These are phyloP conservation scores for Cyclopterus lumpus DNA, from an alignment of 2,797 vertebrate species.

Conservation along the genomic window DNA sequence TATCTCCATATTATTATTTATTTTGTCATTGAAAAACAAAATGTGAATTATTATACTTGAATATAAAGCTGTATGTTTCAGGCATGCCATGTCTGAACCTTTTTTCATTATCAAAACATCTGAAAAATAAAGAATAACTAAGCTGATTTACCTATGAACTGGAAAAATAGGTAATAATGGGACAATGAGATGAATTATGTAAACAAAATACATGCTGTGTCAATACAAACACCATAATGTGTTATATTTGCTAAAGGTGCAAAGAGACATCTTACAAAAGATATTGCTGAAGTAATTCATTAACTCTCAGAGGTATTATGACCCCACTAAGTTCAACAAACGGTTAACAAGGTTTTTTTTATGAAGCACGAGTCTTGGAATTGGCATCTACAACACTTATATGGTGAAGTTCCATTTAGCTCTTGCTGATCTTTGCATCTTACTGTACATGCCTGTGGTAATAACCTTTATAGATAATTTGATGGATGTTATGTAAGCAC, in stretches of 20 bases:
- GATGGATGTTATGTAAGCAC: neutral
- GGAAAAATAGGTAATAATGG: neutral
- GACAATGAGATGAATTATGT: neutral
- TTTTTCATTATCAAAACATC: neutral
- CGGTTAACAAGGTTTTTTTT: neutral
- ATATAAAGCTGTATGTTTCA: neutral
- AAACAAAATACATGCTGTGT: neutral
- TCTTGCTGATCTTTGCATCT: neutral
- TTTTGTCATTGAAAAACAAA: neutral
- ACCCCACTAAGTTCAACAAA: neutral
- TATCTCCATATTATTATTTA: neutral
- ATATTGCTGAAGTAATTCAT: neutral
- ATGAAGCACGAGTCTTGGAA: neutral
- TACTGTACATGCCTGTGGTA: neutral
- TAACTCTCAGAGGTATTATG: neutral
- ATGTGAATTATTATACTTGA: constrained; percentile 3
- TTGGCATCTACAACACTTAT: neutral
- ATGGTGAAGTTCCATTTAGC: neutral
- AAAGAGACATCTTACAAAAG: constrained; percentile 12
- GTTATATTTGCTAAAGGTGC: neutral
- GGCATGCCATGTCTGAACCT: neutral
- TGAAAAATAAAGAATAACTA: neutral
- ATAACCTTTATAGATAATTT: neutral
- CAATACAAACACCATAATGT: neutral
- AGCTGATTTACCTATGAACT: neutral